Evolutionary conservation across 2,888 invertebrate species (phyloP), one percentile per base, ranked within the genome.

Genomic region (Geophilus truncorum): DNA sequence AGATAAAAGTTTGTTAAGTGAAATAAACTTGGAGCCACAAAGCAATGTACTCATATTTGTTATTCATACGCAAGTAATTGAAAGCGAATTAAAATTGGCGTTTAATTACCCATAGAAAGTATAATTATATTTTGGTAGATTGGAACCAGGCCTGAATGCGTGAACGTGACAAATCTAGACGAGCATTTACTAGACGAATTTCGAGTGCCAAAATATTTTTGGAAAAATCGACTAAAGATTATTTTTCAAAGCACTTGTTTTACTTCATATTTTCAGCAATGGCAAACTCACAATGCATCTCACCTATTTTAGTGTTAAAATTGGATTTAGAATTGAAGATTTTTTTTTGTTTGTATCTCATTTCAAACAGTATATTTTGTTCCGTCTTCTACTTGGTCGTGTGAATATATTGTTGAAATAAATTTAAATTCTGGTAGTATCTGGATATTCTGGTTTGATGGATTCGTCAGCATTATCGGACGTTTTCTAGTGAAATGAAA

Each of bases 1-100:
- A 18, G 21, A 15, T 81, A 81, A 79, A 36, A 79, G 9, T 32
- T 79, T 51, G 4, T 18, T 51, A 15, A 51, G 18, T n/a, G 4
- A 51, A 51, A 51, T 51, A 4, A 51, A 51, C n/a, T 6, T 87
- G n/a, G 83, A 87, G 77, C 87, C 88, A 77, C 88, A 84, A 70
- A 84, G 85, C 32, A 92, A 93, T 85, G 86, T 90, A 77, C 87
- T 96, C 12, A 93, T 94, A 85, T 95, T 94, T 87, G 90, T 95
- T 4, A 95, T 96, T 84, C 90, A 93, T 84, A 96, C 96, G 0
- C 91, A 91, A 88, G 90, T 95, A 79, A 40, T n/a, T 2, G n/a
- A 34, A 51, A 6, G n/a, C n/a, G 18, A 51, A n/a, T 51, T 18
- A 51, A 51, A n/a, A n/a, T n/a, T n/a, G n/a, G n/a, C n/a, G n/a